Conservation (phyloP, 2,113 vertebrate species). For the Thryonomys swinderianus region DNA sequence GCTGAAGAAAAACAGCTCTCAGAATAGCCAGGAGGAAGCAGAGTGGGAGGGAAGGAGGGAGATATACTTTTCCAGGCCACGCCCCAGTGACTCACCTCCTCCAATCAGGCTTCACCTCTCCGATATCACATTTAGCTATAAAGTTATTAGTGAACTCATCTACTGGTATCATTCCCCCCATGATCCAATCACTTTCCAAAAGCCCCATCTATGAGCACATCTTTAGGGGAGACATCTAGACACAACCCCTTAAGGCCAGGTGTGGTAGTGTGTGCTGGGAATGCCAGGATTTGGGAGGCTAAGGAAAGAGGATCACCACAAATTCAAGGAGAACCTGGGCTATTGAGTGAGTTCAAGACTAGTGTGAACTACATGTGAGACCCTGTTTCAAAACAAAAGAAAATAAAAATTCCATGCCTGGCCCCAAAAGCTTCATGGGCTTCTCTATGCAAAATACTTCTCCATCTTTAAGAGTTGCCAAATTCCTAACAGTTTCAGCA, state of each 20-base stretch:
- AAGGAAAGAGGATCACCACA: neutral
- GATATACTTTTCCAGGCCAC: neutral
- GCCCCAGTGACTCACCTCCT: neutral
- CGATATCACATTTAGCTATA: neutral
- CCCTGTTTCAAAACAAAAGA: neutral
- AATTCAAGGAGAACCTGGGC: neutral
- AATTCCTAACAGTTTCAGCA: neutral
- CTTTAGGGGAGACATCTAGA: neutral
- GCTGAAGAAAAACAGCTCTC: neutral
- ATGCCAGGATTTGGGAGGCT: neutral
- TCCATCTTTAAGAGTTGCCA: neutral
- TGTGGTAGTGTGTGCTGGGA: neutral
- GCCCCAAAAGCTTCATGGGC: neutral
- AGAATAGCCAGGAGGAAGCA: neutral
- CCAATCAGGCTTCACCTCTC: neutral
- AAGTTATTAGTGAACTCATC: neutral
- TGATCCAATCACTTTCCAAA: neutral
- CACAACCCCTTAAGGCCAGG: neutral
- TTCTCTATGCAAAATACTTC: neutral
- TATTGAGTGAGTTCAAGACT: neutral
- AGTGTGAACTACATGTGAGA: neutral
- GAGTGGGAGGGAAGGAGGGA: neutral
- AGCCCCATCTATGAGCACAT: neutral
- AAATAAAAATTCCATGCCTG: neutral
- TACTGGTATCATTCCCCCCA: neutral